Evolutionary conservation across 2,797 vertebrate genomes (phyloP).

Genomic region (Holocentrus rufus): DNA sequence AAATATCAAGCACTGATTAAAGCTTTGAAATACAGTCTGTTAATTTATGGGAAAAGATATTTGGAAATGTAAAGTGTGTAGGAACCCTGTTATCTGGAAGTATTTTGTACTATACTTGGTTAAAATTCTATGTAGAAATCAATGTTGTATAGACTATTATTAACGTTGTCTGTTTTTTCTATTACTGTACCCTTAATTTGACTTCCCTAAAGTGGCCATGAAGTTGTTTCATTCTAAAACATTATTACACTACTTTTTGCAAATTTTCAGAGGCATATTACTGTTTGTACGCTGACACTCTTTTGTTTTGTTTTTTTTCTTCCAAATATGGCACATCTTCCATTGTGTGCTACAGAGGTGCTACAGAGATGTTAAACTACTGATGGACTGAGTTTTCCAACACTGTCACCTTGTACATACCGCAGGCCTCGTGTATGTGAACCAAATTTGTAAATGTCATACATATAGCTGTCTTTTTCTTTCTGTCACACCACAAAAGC

Average conservation of each 20-base stretch:
- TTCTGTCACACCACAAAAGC: constrained; percentile 41
- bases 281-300: constrained; percentile 45
- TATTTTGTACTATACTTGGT: constrained; percentile 71
- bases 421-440: constrained; percentile 66
- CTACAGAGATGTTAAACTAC: constrained; percentile 75
- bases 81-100: constrained; percentile 70
- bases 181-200: constrained; percentile 62
- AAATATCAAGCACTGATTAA: constrained; percentile 5
- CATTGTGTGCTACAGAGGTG: constrained; percentile 70
- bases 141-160: constrained; percentile 72
- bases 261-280: constrained; percentile 49
- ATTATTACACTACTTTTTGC: constrained; percentile 52
- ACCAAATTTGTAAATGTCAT: constrained; percentile 64
- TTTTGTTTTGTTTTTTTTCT: background rate
- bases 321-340: background rate
- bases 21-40: constrained; percentile 15
- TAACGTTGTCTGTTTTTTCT: constrained; percentile 68
- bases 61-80: constrained; percentile 49
- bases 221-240: constrained; percentile 22
- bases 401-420: constrained; percentile 73
- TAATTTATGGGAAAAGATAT: constrained; percentile 18
- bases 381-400: constrained; percentile 64
- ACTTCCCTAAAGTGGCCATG: constrained; percentile 53
- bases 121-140: constrained; percentile 70
- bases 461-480: constrained; percentile 17